These are phyloP conservation scores for Wiebesia pumilae DNA, from an alignment of 1,140 invertebrate species.

Conservation along the genomic window DNA sequence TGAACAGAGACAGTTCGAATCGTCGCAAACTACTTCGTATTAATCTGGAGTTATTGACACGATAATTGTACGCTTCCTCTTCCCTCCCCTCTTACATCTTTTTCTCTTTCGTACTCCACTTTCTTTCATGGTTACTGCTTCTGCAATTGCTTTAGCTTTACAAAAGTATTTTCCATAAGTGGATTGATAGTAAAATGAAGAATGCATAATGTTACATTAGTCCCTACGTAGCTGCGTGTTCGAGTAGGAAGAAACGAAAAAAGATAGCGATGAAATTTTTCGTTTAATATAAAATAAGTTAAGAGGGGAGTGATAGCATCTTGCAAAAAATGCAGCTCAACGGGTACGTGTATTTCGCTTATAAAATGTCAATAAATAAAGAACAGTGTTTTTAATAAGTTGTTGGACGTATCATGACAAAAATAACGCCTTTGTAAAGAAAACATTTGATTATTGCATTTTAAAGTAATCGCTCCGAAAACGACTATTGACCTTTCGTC, in stretches of 20 bases:
- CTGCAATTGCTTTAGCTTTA: too few species aligned
- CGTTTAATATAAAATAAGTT: background rate
- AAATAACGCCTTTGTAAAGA: too few species aligned
- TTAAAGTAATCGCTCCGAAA: too few species aligned
- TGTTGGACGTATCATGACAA: too few species aligned
- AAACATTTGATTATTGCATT: too few species aligned
- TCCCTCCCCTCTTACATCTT: background rate
- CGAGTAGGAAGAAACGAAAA: background rate
- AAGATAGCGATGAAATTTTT: background rate
- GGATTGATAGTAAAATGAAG: background rate
- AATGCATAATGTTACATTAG: background rate
- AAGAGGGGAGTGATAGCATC: background rate
- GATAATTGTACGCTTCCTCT: conserved; percentile 32
- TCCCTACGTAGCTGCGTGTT: background rate
- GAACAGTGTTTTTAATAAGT: too few species aligned
- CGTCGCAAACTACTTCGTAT: conserved; percentile 46
- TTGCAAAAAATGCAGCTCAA: background rate
- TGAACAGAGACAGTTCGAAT: conserved; percentile 16
- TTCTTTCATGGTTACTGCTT: conserved; percentile 23
- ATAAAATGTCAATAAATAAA: background rate
- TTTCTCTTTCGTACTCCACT: conserved; percentile 50
- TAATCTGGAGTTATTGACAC: conserved; percentile 47
- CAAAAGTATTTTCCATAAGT: too few species aligned
- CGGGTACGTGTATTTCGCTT: background rate
- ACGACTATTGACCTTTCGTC: too few species aligned